Conservation (phyloP, 2,797 vertebrate species). For the Gallinago solitaria region DNA sequence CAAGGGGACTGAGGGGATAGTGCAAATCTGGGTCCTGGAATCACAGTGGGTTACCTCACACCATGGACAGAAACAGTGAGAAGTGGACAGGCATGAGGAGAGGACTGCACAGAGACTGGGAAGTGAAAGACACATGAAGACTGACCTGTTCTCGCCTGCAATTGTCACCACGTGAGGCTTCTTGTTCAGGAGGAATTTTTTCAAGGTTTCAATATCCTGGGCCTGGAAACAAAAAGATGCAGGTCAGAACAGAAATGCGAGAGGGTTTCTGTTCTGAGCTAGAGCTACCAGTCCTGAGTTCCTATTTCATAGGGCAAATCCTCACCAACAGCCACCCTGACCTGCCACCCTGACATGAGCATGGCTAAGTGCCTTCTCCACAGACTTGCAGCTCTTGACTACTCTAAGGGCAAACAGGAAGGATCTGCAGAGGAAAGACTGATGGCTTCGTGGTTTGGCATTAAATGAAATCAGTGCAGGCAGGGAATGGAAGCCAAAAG, state of each 20-base stretch:
- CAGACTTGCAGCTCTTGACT: background rate
- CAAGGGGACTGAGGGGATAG: background rate
- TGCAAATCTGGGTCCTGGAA: background rate
- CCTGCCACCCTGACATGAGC: background rate
- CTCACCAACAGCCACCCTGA: background rate
- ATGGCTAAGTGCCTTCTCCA: background rate
- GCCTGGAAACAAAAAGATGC: slow-evolving; percentile 55
- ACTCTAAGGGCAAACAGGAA: background rate
- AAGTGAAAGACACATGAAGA: background rate
- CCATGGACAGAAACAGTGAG: background rate
- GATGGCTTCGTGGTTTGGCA: fast-evolving
- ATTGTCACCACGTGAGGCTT: slow-evolving; percentile 97
- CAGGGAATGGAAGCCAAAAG: background rate
- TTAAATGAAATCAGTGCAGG: background rate
- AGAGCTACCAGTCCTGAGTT: background rate
- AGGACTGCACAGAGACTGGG: background rate
- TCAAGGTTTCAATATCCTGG: slow-evolving; percentile 94
- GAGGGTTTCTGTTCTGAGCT: background rate
- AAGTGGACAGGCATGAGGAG: background rate
- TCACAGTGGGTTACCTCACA: background rate
- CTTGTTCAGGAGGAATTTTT: slow-evolving; percentile 94
- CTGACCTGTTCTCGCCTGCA: slow-evolving; percentile 93
- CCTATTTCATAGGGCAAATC: background rate
- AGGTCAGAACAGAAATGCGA: background rate
- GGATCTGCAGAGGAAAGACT: background rate